These are phyloP conservation scores for Nephrocerus scutellatus DNA, from an alignment of 2,888 invertebrate species.

Conservation along the genomic window DNA sequence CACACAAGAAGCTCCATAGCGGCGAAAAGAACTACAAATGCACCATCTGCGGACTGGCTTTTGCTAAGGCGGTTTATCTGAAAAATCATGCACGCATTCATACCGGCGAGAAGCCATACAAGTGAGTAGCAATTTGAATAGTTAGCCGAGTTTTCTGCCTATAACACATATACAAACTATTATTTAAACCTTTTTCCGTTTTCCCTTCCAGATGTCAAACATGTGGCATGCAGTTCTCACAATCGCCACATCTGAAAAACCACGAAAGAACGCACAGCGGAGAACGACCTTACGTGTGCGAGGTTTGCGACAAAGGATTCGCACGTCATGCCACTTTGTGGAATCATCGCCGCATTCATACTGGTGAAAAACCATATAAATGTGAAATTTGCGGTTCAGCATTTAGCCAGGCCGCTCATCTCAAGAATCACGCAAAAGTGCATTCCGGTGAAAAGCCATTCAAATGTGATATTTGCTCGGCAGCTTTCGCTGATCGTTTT, in stretches of 20 bases:
- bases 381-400: conserved; percentile 85
- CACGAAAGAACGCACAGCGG: conserved; percentile 84
- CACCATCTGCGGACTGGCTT: conserved; percentile 78
- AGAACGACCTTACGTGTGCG: conserved; percentile 81
- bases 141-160: conserved; percentile 1
- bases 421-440: conserved; percentile 81
- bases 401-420: conserved; percentile 81
- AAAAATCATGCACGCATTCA: conserved; percentile 85
- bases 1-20: conserved; percentile 79
- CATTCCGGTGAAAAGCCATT: conserved; percentile 77
- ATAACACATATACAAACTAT: conserved; percentile 13
- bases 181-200: conserved; percentile 2
- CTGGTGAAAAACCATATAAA: conserved; percentile 58
- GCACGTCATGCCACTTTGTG: conserved; percentile 81
- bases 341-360: conserved; percentile 84
- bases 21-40: conserved; percentile 80
- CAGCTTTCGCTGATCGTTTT: conserved; percentile 80
- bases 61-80: conserved; percentile 83
- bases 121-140: conserved; percentile 50
- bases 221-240: conserved; percentile 86
- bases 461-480: conserved; percentile 76
- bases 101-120: conserved; percentile 77
- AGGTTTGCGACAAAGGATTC: conserved; percentile 82
- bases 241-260: conserved; percentile 81
- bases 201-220: conserved; percentile 62